Percentiles rank a stretch among this genome's conserved stretches.
Evolutionary conservation across 1,140 invertebrate genomes (phyloP).

Genomic region (Ridgeia piscesae): DNA sequence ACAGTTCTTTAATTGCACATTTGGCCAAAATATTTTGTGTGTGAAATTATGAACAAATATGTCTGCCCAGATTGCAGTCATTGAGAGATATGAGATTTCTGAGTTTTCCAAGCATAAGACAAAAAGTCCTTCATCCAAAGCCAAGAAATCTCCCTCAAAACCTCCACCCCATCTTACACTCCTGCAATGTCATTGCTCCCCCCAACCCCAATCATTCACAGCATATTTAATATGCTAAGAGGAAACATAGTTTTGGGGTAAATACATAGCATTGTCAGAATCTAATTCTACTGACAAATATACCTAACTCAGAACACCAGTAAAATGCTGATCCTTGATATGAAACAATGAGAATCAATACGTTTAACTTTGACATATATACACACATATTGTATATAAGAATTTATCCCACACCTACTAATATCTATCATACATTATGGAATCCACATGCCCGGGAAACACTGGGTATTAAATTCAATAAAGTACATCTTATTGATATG

Average conservation of each 20-base stretch:
- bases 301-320: background rate
- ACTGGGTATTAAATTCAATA: background rate
- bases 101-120: background rate
- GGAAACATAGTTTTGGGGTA: background rate
- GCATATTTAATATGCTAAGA: background rate
- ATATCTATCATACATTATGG: background rate
- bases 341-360: background rate
- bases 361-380: background rate
- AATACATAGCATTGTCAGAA: background rate
- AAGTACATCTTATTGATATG: background rate
- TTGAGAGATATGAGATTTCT: background rate
- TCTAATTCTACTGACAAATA: background rate
- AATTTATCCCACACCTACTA: background rate
- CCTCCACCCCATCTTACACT: background rate
- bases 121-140: background rate
- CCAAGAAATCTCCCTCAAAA: background rate
- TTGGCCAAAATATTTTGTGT: no score
- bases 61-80: background rate
- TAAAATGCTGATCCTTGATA: constrained; percentile 1
- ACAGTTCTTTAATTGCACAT: no score
- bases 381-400: background rate
- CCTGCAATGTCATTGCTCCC: background rate
- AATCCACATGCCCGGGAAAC: background rate
- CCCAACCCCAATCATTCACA: background rate
- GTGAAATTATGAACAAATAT: background rate